Evolutionary conservation across 2,888 invertebrate species (phyloP).

Genomic region (Nymphalis polychloros): DNA sequence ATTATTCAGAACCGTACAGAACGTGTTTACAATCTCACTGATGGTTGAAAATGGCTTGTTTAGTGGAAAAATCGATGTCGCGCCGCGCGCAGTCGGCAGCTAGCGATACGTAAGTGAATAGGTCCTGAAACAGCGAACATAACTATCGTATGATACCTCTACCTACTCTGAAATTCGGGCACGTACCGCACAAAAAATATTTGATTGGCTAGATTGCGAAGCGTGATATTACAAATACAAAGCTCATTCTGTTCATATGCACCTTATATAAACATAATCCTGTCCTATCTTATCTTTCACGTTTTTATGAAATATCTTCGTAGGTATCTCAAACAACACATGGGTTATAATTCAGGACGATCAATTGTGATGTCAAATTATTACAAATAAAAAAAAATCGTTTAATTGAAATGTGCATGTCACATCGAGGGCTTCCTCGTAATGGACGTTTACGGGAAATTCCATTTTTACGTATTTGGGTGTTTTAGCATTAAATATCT

Average conservation of each 20-base stretch:
- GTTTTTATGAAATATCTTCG: too few relatives aligned
- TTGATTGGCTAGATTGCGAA: constrained; percentile 41
- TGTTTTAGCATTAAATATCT: too few relatives aligned
- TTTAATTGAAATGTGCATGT: too few relatives aligned
- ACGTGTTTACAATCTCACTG: constrained; percentile 72
- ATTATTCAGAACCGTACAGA: constrained; percentile 51
- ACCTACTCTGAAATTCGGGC: constrained; percentile 46
- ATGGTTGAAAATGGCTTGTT: constrained; percentile 70
- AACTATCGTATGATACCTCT: constrained; percentile 46
- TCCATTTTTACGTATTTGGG: too few relatives aligned
- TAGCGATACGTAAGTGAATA: constrained; percentile 63
- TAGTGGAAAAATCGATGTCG: constrained; percentile 75
- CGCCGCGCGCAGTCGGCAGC: constrained; percentile 71
- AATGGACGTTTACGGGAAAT: too few relatives aligned
- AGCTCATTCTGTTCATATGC: constrained; percentile 17
- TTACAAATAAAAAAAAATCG: too few relatives aligned
- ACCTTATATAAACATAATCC: too few relatives aligned
- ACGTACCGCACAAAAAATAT: constrained; percentile 44
- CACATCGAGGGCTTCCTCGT: too few relatives aligned
- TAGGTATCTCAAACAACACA: too few relatives aligned
- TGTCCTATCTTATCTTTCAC: too few relatives aligned
- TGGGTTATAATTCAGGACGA: too few relatives aligned
- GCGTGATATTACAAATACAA: constrained; percentile 37
- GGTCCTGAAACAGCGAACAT: constrained; percentile 41
- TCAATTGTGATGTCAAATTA: too few relatives aligned